These are phyloP conservation scores for Prionace glauca DNA, from an alignment of 2,797 vertebrate genomes.

Conservation along the genomic window DNA sequence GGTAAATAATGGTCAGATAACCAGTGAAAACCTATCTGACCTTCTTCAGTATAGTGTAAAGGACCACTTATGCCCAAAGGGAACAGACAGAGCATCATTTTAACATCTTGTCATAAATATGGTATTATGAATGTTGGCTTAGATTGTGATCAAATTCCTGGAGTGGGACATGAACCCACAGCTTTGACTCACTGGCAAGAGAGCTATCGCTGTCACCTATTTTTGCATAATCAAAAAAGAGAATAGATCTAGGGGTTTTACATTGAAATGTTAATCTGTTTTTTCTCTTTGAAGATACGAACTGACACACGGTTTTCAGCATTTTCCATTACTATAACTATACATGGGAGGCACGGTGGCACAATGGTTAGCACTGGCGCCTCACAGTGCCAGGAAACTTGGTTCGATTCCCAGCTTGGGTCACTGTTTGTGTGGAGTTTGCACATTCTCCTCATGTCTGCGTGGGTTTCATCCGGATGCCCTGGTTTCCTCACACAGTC, in stretches of 20 bases:
- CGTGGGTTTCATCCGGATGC: too few species aligned
- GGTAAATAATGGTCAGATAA: neutral
- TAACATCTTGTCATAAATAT: neutral
- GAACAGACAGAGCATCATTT: too few species aligned
- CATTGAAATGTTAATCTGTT: neutral
- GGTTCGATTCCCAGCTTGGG: too few species aligned
- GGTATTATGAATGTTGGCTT: neutral
- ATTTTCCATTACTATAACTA: neutral
- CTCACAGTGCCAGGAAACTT: too few species aligned
- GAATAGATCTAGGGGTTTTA: neutral
- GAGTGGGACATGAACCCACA: neutral
- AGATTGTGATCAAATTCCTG: neutral
- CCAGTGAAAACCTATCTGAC: neutral
- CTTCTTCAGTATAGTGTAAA: neutral
- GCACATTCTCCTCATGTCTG: too few species aligned
- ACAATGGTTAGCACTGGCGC: too few species aligned
- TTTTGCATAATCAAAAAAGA: neutral
- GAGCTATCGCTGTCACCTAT: neutral
- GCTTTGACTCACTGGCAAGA: neutral
- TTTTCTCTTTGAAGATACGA: neutral
- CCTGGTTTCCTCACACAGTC: too few species aligned
- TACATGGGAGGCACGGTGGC: too few species aligned
- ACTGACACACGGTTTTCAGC: neutral
- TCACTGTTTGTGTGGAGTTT: too few species aligned
- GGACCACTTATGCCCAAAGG: neutral